phyloP scores from a whole-genome alignment of 2,797 vertebrate genomes.

The Gephyroberyx darwinii region DNA sequence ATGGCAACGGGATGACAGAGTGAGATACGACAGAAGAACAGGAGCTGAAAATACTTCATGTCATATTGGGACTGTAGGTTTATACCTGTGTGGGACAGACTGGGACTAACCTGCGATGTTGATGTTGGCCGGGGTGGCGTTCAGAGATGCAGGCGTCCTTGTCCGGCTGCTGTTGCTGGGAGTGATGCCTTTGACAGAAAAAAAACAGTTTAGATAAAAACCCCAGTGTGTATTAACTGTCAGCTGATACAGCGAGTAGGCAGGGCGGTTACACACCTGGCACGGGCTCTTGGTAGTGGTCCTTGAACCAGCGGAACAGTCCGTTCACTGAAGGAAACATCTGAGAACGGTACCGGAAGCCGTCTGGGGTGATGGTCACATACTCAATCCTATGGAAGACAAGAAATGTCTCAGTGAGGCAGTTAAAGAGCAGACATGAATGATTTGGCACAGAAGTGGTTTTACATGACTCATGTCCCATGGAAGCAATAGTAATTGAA shows the following conservation, averaged over 20 bases:
- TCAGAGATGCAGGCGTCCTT: constrained; percentile 95
- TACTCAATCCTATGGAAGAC: constrained; percentile 88
- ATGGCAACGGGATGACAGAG: neutral
- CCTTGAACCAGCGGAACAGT: constrained; percentile 99
- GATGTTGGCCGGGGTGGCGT: constrained; percentile 96
- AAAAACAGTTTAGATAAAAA: neutral
- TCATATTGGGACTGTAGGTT: neutral
- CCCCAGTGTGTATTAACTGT: neutral
- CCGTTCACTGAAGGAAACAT: constrained; percentile 95
- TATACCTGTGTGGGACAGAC: neutral
- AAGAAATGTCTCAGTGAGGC: no score
- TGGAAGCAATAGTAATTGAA: no score
- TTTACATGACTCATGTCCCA: neutral
- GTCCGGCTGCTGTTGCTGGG: constrained; percentile 95
- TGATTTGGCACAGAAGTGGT: neutral
- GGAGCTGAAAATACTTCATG: neutral
- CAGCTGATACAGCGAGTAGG: neutral
- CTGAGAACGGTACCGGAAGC: constrained; percentile 96
- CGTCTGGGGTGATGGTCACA: constrained; percentile 96
- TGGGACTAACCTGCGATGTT: constrained; percentile 91
- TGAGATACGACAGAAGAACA: neutral
- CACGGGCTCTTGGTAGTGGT: constrained; percentile 98
- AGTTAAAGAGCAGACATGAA: neutral
- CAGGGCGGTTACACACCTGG: constrained; percentile 83
- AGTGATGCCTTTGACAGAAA: constrained; percentile 86